phyloP scores from a whole-genome alignment of 2,113 vertebrate species.

The Nyctibius bracteatus region DNA sequence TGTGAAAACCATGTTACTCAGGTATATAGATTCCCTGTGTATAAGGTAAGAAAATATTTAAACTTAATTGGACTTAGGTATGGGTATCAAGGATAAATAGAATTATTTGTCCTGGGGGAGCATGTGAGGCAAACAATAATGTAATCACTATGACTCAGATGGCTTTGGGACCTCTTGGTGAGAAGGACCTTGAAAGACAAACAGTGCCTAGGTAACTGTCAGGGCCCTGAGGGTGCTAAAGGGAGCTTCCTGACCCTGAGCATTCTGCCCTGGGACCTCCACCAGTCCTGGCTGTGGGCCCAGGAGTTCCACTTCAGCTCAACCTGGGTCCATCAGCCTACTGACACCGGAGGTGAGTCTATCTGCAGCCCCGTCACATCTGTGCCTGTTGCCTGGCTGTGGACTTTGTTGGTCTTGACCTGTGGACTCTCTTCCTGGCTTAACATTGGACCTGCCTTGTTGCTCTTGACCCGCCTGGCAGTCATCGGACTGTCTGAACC shows the following conservation, averaged over 20 bases:
- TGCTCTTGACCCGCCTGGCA: not conserved
- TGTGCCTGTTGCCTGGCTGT: not conserved
- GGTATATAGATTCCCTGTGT: not conserved
- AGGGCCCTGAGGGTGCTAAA: not conserved
- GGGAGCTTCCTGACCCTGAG: not conserved
- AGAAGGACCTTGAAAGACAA: not conserved
- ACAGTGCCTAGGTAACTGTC: not conserved
- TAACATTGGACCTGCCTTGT: not conserved
- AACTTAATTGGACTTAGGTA: not conserved
- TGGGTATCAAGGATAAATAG: not conserved
- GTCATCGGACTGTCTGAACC: not conserved
- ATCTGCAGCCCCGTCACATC: not conserved
- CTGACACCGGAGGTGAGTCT: not conserved
- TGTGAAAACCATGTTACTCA: not conserved
- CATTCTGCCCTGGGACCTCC: not conserved
- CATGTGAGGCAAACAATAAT: not conserved
- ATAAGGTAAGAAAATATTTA: not conserved
- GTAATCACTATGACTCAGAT: not conserved
- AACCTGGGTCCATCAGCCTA: not conserved
- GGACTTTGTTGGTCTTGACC: not conserved
- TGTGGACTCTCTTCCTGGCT: not conserved
- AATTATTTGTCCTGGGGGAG: rapidly evolving
- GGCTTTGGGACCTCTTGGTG: not conserved
- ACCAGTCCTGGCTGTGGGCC: too few relatives aligned
- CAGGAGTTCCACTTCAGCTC: not conserved